Base-by-base conservation (phyloP, 2,113 vertebrate genomes). In the Cheirogaleus medius region DNA sequence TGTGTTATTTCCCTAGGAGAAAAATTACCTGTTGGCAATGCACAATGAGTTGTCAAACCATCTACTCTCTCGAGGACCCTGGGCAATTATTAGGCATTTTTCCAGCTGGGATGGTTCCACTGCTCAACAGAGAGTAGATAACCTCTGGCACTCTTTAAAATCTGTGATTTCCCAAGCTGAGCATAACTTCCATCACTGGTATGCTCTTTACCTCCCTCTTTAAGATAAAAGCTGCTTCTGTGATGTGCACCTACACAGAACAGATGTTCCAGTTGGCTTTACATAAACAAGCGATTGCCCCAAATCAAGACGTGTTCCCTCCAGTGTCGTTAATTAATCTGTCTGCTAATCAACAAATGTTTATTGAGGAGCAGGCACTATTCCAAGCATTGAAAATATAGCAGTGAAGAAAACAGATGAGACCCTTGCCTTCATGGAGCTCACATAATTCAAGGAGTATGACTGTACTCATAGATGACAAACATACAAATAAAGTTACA, bases 261-360 rank as follows among this genome's bases (percentile, higher is more conserved):
- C 95, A 95, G 93, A 95, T 97, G 96, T 92, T 97, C 42, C 78
- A 34, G 44, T 14, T 96, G 93, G 56, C 87, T 95, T 96, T 95
- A 42, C 54, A 63, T 95, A 95, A 96, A 96, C 74, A 94, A 97
- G 74, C 58, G 78, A 49, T 96, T 91, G 94, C 32, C 83, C 58
- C 32, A 18, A 95, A 96, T 91, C 92, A 85, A 97, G 95, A 90
- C n/a, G 81, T 60, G 58, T 60, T 97, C 90, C 90, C 92, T 91
- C 71, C 90, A 90, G 89, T 37, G 68, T 58, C 25, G 27, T 96
- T 96, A 95, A 96, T 97, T 93, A 94, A 93, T 80, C 56, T 83
- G 32, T 85, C 89, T 49, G 74, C 78, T 95, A 95, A 85, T 96
- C 81, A 96, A 81, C 96, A 94, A 97, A 74, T 81, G 69, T 85